Evolutionary conservation across 1,140 invertebrate genomes (phyloP), one percentile per base, ranked within the genome.

Genomic region (Pantala flavescens): DNA sequence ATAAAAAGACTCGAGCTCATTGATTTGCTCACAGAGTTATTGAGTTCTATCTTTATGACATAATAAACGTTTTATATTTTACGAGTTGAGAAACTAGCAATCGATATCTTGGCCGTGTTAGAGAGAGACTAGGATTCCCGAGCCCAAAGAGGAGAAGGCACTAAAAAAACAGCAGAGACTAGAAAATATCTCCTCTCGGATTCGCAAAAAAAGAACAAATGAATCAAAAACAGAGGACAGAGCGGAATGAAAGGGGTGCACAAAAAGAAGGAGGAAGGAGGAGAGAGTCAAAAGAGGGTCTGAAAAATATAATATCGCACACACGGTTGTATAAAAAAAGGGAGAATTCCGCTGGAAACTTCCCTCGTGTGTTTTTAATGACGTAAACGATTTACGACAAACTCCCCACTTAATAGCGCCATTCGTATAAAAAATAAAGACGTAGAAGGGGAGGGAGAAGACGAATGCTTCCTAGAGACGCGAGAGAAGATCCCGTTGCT

Each of bases 391-490:
- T 63, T 63, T 63, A 63, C 49, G 49, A 63, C 49, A 21, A 63
- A 63, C 49, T 63, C n/a, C 49, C 49, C 49, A 63, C 49, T 63
- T 63, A 63, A 63, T 63, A 63, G 49, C 49, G n/a, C 49, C 49
- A 63, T 63, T 63, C 49, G 49, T 63, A 63, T 36, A 63, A 63
- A 63, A 63, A 63, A 63, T 63, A 63, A 63, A 19, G 49, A 63
- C 49, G n/a, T 3, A 7, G 3, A 1, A 1, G 49, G 49, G 12
- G 49, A 12, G 49, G 3, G 12, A 12, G 49, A 12, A 63, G 49
- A 14, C 3, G 12, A 12, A 63, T 19, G 49, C 3, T 7, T 63
- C 2, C n/a, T 19, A 63, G 49, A 21, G 49, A 63, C n/a, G 49
- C n/a, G 5, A 12, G 3, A 16, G 49, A 63, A 63, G 49, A 21